Conservation (phyloP, 2,888 invertebrate genomes). For the Pristionchus maxplancki region DNA sequence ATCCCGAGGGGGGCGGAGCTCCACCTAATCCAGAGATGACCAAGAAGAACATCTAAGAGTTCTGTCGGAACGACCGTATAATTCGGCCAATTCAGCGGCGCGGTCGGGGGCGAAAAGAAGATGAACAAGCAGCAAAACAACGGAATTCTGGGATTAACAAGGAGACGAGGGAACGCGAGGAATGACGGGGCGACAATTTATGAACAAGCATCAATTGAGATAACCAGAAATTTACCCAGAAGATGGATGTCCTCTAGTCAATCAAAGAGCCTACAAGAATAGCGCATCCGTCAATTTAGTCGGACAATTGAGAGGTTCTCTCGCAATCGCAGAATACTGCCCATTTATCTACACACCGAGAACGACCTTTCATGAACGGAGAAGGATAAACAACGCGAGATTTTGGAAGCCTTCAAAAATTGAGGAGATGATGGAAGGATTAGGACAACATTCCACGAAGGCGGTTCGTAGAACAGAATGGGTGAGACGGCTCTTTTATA, state of each 20-base stretch:
- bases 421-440: not conserved
- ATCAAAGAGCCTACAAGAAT: not conserved
- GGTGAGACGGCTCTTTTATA: not conserved
- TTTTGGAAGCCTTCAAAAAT: not conserved
- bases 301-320: not conserved
- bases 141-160: not conserved
- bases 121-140: not conserved
- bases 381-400: not conserved
- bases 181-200: slow-evolving; percentile 21
- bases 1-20: not conserved
- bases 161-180: not conserved
- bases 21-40: not conserved
- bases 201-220: not conserved
- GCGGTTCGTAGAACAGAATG: not conserved
- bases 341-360: not conserved
- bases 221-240: not conserved
- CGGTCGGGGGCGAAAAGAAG: not conserved
- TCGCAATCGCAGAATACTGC: not conserved
- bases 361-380: not conserved
- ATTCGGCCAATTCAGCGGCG: not conserved
- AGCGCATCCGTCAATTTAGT: not conserved
- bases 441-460: not conserved
- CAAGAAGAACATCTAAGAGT: not conserved
- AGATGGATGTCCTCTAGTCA: not conserved
- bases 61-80: not conserved